Base-by-base conservation (phyloP, 1,140 invertebrate species). In the Zaprionus inermis region DNA sequence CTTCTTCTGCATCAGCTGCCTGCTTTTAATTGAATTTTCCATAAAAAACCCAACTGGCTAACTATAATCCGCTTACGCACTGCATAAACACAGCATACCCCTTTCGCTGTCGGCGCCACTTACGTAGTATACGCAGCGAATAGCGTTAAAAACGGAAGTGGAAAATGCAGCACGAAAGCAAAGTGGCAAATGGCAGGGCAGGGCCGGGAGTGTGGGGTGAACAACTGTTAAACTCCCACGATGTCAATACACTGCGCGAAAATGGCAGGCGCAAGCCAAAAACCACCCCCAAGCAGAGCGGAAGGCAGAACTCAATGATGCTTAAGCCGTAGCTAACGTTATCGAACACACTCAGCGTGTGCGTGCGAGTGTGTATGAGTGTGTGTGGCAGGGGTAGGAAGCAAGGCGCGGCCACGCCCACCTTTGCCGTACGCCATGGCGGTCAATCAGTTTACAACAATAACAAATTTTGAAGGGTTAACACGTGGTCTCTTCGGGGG, bases 391-490 rank as follows among this genome's bases (percentile, higher is more conserved):
- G 49, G 32, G 20, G 57, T 14, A 16, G 11, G 14, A 22, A 12
- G 18, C 7, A 1, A 16, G 59, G 59, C 55, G 59, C 20, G 52
- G 51, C 24, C 22, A 63, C 58, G 58, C 67, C 52, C 41, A 46
- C 28, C 36, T 68, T 68, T 61, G 16, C 32, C 22, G 36, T 54
- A 51, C 18, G 57, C 20, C 64, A 64, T 49, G 66, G 59, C 66
- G 83, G 72, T 71, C 84, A 76, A 88, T 88, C 78, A 82, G 84
- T 68, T 80, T 78, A 79, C 80, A 78, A 80, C 71, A 84, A 86
- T 88, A 68, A 79, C 82, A 76, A 79, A 52, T 68, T 79, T 32
- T 88, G 83, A 88, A 89, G 83, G 83, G 83, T 83, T 78, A 88
- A 72, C 83, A 88, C 84, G 83, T 89, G 84, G 79, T 74, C 66